Percentiles rank a stretch among this genome's conserved stretches.
Evolutionary conservation across 2,797 vertebrate genomes (phyloP).

Genomic region (Aphelocoma californica): DNA sequence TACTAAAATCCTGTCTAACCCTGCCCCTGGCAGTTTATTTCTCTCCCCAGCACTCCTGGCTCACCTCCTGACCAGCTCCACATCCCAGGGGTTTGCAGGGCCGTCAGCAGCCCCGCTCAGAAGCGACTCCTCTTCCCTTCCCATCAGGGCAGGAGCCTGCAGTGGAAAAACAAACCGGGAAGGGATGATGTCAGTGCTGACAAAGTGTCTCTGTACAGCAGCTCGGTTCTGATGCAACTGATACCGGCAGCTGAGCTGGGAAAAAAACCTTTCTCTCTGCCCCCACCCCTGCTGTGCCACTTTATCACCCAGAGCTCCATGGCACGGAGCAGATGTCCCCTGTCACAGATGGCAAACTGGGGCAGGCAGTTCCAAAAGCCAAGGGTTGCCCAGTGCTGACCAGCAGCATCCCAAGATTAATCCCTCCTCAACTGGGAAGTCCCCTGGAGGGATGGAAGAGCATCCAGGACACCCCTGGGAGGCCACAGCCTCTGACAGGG

Average conservation of each 20-base stretch:
- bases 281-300: fast-evolving
- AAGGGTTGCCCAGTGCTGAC: neutral
- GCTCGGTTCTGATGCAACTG: neutral
- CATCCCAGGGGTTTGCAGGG: neutral
- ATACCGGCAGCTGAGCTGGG: neutral
- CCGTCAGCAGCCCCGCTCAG: neutral
- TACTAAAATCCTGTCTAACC: neutral
- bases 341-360: neutral
- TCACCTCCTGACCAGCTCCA: neutral
- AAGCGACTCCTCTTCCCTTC: neutral
- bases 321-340: neutral
- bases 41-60: neutral
- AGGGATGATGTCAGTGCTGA: neutral
- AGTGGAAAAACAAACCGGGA: fast-evolving
- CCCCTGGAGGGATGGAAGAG: neutral
- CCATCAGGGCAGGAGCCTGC: neutral
- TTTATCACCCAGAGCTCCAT: neutral
- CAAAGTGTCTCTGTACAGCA: neutral
- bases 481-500: neutral
- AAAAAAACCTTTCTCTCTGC: neutral
- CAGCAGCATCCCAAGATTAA: fast-evolving
- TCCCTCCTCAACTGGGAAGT: neutral
- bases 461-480: neutral
- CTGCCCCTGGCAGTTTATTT: neutral
- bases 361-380: neutral